phyloP scores from a whole-genome alignment of 64 coral and sea anemone species.

The Catalaphyllia jardinei region DNA sequence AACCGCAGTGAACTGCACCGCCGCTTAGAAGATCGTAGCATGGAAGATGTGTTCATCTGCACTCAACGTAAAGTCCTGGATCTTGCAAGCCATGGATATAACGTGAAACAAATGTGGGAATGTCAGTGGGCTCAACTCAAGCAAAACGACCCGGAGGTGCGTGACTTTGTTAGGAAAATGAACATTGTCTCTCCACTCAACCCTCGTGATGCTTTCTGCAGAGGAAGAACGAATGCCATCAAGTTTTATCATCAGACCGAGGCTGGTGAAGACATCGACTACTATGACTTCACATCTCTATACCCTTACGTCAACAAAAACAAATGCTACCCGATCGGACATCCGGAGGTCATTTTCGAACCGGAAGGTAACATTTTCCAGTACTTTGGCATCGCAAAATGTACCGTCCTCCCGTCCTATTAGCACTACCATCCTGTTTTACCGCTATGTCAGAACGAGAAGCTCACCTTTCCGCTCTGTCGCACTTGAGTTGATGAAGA shows the following conservation, averaged over 20 bases:
- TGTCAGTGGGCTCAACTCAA: slow-evolving; percentile 28
- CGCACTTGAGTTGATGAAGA: too few species aligned
- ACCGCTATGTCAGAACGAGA: too few species aligned
- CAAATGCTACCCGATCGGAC: background rate
- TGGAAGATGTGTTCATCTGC: background rate
- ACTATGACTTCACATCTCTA: slow-evolving; percentile 1
- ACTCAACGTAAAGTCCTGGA: background rate
- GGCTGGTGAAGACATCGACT: background rate
- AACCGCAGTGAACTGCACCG: background rate
- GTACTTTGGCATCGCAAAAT: background rate
- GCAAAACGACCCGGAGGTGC: too few species aligned
- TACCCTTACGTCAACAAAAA: background rate
- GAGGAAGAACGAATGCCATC: slow-evolving; percentile 27
- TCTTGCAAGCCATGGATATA: background rate
- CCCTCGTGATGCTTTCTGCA: background rate
- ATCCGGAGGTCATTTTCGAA: background rate
- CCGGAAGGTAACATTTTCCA: too few species aligned
- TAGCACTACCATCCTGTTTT: background rate
- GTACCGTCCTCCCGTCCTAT: background rate
- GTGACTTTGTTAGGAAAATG: background rate
- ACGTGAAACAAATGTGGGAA: slow-evolving; percentile 4
- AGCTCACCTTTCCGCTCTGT: too few species aligned
- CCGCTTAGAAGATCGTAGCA: background rate
- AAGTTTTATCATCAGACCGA: background rate
- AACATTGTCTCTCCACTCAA: background rate